Percentiles rank a stretch among this genome's conserved stretches.
Evolutionary conservation across 2,113 vertebrate genomes (phyloP).

Genomic region (Triplophysa dalaica): DNA sequence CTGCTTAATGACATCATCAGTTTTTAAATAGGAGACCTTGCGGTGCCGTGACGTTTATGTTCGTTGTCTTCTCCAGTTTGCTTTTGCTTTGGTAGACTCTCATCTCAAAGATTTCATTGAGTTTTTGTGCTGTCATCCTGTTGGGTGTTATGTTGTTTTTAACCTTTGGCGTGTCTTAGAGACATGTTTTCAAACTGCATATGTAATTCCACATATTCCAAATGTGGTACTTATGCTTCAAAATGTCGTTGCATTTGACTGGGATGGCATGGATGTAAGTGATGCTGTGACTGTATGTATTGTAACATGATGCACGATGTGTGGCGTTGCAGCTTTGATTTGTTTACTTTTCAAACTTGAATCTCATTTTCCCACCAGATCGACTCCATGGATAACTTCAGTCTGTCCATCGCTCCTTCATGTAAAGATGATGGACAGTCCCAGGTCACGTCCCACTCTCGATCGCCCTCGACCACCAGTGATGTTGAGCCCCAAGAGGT

Average conservation of each 20-base stretch:
- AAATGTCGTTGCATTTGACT: neutral
- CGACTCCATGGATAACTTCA: constrained; percentile 88
- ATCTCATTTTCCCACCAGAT: constrained; percentile 70
- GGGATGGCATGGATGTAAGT: neutral
- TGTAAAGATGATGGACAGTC: constrained; percentile 84
- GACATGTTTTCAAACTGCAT: neutral
- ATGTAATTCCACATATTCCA: no score
- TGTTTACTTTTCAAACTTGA: neutral
- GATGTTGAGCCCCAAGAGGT: constrained; percentile 90
- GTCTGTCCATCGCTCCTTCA: constrained; percentile 85
- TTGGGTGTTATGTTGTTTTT: neutral
- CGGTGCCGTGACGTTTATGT: neutral
- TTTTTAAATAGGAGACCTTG: neutral
- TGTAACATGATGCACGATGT: no score
- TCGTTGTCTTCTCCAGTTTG: neutral
- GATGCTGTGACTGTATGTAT: no score
- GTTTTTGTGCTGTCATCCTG: neutral
- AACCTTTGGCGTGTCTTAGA: neutral
- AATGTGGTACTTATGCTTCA: no score
- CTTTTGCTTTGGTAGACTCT: neutral
- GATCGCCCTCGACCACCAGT: constrained; percentile 87
- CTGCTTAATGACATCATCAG: no score
- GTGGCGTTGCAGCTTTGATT: neutral
- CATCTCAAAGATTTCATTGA: neutral
- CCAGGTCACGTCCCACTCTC: constrained; percentile 83